Conservation (phyloP, 2,797 vertebrate species). For the Protosalanx chinensis region DNA sequence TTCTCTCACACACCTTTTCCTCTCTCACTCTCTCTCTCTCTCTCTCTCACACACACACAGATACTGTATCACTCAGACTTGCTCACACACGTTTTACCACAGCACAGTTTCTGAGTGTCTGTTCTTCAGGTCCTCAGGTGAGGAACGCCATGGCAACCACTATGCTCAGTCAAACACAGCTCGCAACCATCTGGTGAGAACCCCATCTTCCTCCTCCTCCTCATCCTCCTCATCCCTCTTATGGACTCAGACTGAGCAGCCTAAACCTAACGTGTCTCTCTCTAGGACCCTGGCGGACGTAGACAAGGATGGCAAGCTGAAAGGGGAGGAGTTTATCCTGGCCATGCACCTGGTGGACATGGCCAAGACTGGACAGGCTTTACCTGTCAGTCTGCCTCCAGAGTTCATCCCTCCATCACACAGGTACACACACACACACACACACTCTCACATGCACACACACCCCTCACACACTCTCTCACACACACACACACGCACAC, state of each 20-base stretch:
- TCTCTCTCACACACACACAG: background rate
- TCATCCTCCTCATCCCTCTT: background rate
- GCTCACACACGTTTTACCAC: slow-evolving; percentile 16
- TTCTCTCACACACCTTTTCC: background rate
- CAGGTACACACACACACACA: slow-evolving; percentile 66
- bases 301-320: slow-evolving; percentile 91
- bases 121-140: slow-evolving; percentile 87
- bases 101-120: slow-evolving; percentile 1
- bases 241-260: background rate
- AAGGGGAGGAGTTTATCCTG: slow-evolving; percentile 93
- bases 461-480: background rate
- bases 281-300: slow-evolving; percentile 90
- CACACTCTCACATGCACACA: slow-evolving; percentile 1
- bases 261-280: slow-evolving; percentile 5
- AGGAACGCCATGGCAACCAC: slow-evolving; percentile 89
- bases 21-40: too few species aligned
- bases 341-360: slow-evolving; percentile 96
- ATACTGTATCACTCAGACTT: slow-evolving; percentile 2
- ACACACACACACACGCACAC: slow-evolving; percentile 1
- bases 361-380: slow-evolving; percentile 83
- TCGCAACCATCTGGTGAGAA: slow-evolving; percentile 97
- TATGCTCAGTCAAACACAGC: slow-evolving; percentile 91
- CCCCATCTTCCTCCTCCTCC: background rate
- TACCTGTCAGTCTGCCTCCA: slow-evolving; percentile 84
- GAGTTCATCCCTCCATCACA: slow-evolving; percentile 89